These are phyloP conservation scores for Mystacides longicornis DNA, from an alignment of 2,888 invertebrate genomes.

Conservation along the genomic window DNA sequence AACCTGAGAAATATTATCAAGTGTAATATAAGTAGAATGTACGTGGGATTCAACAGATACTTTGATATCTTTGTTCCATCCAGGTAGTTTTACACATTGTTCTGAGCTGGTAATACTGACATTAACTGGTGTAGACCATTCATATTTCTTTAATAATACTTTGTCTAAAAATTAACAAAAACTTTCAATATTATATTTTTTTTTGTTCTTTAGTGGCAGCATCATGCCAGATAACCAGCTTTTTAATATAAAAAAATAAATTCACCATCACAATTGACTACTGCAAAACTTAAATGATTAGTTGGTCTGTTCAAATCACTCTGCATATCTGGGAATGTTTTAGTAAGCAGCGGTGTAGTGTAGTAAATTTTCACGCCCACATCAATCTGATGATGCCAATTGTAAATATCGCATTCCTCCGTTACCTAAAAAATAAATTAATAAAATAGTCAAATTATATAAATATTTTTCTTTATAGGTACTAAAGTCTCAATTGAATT, in stretches of 20 bases:
- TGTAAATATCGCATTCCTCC: slow-evolving; percentile 45
- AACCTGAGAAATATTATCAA: slow-evolving; percentile 55
- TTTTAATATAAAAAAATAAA: background rate
- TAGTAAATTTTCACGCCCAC: slow-evolving; percentile 56
- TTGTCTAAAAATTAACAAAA: background rate
- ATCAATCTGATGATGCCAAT: slow-evolving; percentile 56
- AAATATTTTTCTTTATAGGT: background rate
- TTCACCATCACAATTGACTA: slow-evolving; percentile 26
- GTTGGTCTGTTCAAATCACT: slow-evolving; percentile 24
- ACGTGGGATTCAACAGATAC: slow-evolving; percentile 43
- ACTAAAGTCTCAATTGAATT: background rate
- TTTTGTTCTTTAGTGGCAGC: background rate
- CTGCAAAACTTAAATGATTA: slow-evolving; percentile 35
- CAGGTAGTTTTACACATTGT: slow-evolving; percentile 28
- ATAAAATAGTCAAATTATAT: background rate
- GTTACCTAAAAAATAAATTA: slow-evolving; percentile 27
- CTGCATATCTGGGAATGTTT: slow-evolving; percentile 55
- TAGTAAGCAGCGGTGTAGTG: slow-evolving; percentile 60
- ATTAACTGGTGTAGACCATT: slow-evolving; percentile 21
- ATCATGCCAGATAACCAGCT: background rate
- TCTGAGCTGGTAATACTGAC: slow-evolving; percentile 18
- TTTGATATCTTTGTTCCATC: slow-evolving; percentile 42
- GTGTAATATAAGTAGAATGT: slow-evolving; percentile 43
- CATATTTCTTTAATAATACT: slow-evolving; percentile 1
- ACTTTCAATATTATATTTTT: background rate